A percentile compares a stretch with the other conserved stretches of the same genome.
Evolutionary conservation across 2,888 invertebrate species (phyloP).

Genomic region (Drosophila emarginata): DNA sequence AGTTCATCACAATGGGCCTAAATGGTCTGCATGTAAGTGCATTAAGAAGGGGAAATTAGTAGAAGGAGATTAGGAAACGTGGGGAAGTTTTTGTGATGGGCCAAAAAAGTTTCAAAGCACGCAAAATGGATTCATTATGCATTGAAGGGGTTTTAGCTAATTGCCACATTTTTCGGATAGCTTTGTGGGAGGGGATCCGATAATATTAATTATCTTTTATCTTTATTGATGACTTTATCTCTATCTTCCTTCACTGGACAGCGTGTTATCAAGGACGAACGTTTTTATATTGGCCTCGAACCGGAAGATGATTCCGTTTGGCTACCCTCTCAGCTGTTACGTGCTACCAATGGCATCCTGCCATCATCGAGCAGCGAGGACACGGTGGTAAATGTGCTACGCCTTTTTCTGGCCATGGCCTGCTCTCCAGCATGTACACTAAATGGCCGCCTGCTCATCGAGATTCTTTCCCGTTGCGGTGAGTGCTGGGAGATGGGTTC

Average conservation of each 20-base stretch:
- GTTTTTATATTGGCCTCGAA: slow-evolving; percentile 94
- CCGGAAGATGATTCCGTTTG: slow-evolving; percentile 96
- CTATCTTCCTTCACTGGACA: slow-evolving; percentile 76
- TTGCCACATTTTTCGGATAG: neutral
- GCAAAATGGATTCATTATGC: slow-evolving; percentile 2
- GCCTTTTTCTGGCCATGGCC: slow-evolving; percentile 93
- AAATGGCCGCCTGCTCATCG: slow-evolving; percentile 93
- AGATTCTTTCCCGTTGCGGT: slow-evolving; percentile 91
- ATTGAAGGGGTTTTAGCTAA: neutral
- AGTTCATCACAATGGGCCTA: slow-evolving; percentile 91
- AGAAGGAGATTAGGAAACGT: too few relatives aligned
- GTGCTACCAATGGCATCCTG: slow-evolving; percentile 87
- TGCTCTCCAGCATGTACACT: slow-evolving; percentile 94
- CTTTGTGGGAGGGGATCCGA: neutral
- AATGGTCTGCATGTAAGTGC: slow-evolving; percentile 93
- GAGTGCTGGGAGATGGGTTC: slow-evolving; percentile 92
- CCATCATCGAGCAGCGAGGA: slow-evolving; percentile 89
- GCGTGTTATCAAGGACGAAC: slow-evolving; percentile 95
- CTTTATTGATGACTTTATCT: neutral
- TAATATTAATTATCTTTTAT: neutral
- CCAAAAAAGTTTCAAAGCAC: neutral
- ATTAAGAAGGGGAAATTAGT: neutral
- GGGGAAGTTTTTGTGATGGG: neutral
- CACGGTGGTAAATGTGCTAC: slow-evolving; percentile 88
- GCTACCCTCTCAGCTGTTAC: slow-evolving; percentile 95